phyloP scores from a whole-genome alignment of 2,888 invertebrate genomes.

The Meghimatium bilineatum region DNA sequence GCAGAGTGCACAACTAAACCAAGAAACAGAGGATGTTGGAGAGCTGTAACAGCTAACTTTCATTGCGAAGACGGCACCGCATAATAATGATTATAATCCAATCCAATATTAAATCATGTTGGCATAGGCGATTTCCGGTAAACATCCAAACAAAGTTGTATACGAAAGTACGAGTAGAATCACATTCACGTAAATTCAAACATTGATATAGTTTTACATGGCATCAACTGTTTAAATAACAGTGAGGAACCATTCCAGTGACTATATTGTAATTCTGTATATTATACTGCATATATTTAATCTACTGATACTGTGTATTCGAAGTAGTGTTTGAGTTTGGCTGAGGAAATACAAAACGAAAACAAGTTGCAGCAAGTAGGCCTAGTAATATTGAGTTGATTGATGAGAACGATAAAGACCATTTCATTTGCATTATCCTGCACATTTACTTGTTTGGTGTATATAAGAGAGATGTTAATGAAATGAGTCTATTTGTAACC shows the following conservation, averaged over 20 bases:
- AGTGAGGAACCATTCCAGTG: neutral
- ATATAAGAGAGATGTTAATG: too few relatives aligned
- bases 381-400: neutral
- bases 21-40: too few relatives aligned
- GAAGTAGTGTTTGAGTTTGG: neutral
- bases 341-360: neutral
- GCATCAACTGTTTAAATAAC: neutral
- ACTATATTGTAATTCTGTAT: neutral
- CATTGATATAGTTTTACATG: neutral
- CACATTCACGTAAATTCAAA: neutral
- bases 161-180: constrained; percentile 1
- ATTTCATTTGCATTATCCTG: too few relatives aligned
- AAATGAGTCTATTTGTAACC: too few relatives aligned
- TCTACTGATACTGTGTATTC: neutral
- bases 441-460: too few relatives aligned
- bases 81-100: neutral
- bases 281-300: neutral
- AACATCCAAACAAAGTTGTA: constrained; percentile 35
- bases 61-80: too few relatives aligned
- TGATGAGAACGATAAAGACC: too few relatives aligned
- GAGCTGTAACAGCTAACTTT: too few relatives aligned
- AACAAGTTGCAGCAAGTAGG: neutral
- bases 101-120: constrained; percentile 5
- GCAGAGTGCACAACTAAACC: too few relatives aligned
- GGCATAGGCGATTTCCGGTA: constrained; percentile 19